These are phyloP conservation scores for Cheirogaleus major DNA, from an alignment of 2,797 vertebrate species.

Conservation along the genomic window DNA sequence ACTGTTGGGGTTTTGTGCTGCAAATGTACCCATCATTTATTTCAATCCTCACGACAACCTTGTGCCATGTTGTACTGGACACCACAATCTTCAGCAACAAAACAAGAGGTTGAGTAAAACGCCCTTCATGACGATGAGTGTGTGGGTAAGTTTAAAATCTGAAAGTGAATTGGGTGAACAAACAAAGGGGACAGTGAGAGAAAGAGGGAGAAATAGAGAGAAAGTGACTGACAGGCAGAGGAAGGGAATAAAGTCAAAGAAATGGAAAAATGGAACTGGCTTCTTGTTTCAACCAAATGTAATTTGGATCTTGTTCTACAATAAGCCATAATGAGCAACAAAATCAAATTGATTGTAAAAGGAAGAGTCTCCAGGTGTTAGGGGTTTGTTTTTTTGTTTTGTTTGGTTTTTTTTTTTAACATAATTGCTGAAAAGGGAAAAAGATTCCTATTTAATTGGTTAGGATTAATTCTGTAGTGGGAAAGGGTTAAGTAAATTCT, in stretches of 20 bases:
- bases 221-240: background rate
- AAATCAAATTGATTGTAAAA: constrained; percentile 61
- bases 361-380: constrained; percentile 11
- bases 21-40: background rate
- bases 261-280: constrained; percentile 2
- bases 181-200: background rate
- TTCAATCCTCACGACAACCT: background rate
- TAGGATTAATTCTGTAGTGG: background rate
- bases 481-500: background rate
- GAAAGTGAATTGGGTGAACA: background rate
- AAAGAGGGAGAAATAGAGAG: background rate
- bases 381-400: background rate
- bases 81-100: background rate
- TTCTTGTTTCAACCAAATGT: constrained; percentile 33
- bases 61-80: background rate
- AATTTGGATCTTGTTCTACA: constrained; percentile 24
- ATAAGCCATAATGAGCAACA: constrained; percentile 36
- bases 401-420: constrained; percentile 31
- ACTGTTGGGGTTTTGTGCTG: background rate
- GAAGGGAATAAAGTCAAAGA: constrained; percentile 51
- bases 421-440: background rate
- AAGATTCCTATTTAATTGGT: background rate
- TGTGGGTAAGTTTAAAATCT: background rate
- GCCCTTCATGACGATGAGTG: background rate
- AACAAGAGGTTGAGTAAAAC: background rate